Evolutionary conservation across 2,888 invertebrate genomes (phyloP).

Genomic region (Loripinus fragilis): DNA sequence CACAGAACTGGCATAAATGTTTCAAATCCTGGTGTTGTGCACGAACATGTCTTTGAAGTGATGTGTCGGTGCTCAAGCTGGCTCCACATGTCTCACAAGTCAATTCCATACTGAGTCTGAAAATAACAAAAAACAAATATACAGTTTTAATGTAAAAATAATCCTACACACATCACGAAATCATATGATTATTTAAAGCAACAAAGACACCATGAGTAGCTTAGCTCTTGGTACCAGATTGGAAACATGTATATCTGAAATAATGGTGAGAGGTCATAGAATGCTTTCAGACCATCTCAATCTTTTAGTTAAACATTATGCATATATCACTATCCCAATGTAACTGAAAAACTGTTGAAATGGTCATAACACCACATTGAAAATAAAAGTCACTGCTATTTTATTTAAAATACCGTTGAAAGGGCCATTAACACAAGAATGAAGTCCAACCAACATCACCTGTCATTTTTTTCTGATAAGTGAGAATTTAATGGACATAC

Average conservation of each 20-base stretch:
- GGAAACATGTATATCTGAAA: background rate
- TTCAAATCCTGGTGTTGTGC: background rate
- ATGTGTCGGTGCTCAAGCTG: background rate
- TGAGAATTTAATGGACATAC: background rate
- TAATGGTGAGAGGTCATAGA: background rate
- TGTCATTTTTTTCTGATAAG: background rate
- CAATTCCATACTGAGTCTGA: background rate
- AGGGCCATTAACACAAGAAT: background rate
- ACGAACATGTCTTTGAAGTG: background rate
- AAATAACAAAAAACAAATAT: background rate
- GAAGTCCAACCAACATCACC: background rate
- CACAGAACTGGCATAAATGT: background rate
- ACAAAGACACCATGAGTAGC: background rate
- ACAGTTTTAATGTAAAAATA: background rate
- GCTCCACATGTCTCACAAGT: background rate
- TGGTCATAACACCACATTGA: no score
- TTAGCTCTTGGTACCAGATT: background rate
- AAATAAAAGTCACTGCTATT: no score
- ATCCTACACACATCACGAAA: background rate
- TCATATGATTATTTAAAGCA: background rate
- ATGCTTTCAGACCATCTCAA: background rate
- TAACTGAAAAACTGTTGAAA: no score
- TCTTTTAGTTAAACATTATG: background rate
- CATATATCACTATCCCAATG: background rate
- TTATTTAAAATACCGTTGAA: background rate